Conservation (phyloP, 2,888 invertebrate species). For the Agrypnus murinus region DNA sequence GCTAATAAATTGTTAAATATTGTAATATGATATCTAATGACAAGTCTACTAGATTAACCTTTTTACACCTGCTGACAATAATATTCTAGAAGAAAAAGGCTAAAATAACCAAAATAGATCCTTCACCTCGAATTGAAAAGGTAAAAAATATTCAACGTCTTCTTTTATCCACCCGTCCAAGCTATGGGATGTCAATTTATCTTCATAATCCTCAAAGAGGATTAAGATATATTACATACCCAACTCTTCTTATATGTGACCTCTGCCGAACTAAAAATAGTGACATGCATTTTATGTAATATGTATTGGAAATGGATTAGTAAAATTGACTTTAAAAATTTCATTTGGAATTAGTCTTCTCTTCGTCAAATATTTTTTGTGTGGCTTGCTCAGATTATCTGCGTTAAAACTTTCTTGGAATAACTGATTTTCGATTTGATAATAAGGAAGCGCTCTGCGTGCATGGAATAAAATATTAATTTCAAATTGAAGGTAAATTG, state of each 20-base stretch:
- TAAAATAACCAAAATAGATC: slow-evolving; percentile 27
- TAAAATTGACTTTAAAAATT: slow-evolving; percentile 42
- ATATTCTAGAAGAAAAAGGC: slow-evolving; percentile 12
- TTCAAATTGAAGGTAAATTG: too few species aligned
- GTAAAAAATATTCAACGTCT: slow-evolving; percentile 1
- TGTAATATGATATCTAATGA: slow-evolving; percentile 37
- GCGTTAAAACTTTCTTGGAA: not conserved
- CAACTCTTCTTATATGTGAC: slow-evolving; percentile 27
- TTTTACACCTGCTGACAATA: slow-evolving; percentile 49
- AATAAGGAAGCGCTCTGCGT: slow-evolving; percentile 3
- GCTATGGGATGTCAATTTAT: slow-evolving; percentile 44
- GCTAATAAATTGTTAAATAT: slow-evolving; percentile 31
- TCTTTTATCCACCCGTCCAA: slow-evolving; percentile 23
- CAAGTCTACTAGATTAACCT: slow-evolving; percentile 43
- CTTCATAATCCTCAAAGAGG: slow-evolving; percentile 47
- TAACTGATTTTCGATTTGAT: slow-evolving; percentile 1
- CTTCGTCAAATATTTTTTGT: not conserved
- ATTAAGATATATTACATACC: slow-evolving; percentile 49
- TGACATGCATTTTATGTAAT: slow-evolving; percentile 45
- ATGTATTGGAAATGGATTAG: slow-evolving; percentile 45
- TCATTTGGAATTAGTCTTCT: slow-evolving; percentile 36
- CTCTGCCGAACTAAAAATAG: slow-evolving; percentile 43
- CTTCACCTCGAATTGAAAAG: slow-evolving; percentile 10
- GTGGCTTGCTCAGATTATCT: slow-evolving; percentile 17
- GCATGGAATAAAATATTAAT: slow-evolving; percentile 13